phyloP scores from a whole-genome alignment of 1,140 invertebrate species.

The Leptopilina clavipes region DNA sequence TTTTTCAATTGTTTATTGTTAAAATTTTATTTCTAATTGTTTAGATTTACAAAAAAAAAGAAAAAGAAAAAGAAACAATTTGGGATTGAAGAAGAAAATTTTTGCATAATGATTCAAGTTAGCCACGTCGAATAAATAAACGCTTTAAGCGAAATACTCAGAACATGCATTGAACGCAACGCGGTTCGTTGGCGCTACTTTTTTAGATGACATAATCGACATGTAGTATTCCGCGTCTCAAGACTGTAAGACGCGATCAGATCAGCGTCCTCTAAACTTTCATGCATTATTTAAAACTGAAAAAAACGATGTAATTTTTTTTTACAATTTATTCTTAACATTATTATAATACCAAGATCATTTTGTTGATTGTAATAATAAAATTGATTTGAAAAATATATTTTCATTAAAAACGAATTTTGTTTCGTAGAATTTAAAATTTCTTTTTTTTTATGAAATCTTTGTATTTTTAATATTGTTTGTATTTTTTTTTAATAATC shows the following conservation, averaged over 20 bases:
- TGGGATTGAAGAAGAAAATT: not conserved
- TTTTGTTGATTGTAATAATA: too few relatives aligned
- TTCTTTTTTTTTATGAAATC: not conserved
- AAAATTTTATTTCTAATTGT: too few relatives aligned
- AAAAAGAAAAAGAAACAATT: too few relatives aligned
- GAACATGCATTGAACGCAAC: constrained; percentile 38
- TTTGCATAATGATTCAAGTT: not conserved
- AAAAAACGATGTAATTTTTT: not conserved
- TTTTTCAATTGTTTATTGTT: too few relatives aligned
- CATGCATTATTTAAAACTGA: not conserved
- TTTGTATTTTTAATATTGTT: not conserved
- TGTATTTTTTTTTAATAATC: too few relatives aligned
- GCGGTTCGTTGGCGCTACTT: constrained; percentile 46
- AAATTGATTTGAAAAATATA: too few relatives aligned
- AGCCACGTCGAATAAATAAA: constrained; percentile 6
- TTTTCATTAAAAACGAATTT: too few relatives aligned
- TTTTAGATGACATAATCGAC: constrained; percentile 48
- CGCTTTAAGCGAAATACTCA: not conserved
- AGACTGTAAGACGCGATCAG: not conserved
- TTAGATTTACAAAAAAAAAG: too few relatives aligned
- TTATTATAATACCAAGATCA: too few relatives aligned
- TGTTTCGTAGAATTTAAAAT: too few relatives aligned
- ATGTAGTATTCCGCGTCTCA: constrained; percentile 12
- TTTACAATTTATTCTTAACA: too few relatives aligned
- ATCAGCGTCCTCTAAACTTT: not conserved